Conservation (phyloP, 2,113 vertebrate species). For the Meles meles region DNA sequence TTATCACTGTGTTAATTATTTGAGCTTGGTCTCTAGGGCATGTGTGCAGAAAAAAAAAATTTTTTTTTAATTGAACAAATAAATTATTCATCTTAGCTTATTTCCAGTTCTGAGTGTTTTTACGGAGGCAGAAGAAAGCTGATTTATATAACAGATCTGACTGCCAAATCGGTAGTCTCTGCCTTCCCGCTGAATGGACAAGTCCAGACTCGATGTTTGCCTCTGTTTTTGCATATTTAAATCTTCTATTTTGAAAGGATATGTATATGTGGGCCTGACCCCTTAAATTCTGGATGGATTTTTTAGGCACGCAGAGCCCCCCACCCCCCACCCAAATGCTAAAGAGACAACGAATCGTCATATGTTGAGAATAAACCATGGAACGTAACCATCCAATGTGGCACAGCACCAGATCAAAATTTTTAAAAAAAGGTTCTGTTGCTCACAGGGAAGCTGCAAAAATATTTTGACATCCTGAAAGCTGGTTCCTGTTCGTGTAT, state of each 20-base stretch:
- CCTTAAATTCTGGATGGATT: background rate
- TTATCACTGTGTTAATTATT: background rate
- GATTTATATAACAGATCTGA: background rate
- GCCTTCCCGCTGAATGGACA: background rate
- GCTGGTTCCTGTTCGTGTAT: background rate
- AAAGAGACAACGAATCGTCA: background rate
- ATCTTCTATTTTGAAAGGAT: background rate
- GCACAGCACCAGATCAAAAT: background rate
- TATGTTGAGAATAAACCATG: fast-evolving
- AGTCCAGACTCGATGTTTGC: background rate
- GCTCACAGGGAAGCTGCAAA: background rate
- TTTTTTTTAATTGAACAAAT: slow-evolving; percentile 27
- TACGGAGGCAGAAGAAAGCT: background rate
- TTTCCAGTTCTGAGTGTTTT: background rate
- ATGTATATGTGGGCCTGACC: background rate
- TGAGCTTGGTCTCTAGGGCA: background rate
- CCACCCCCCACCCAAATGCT: too few species aligned
- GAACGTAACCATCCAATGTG: fast-evolving
- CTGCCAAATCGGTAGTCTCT: background rate
- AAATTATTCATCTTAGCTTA: slow-evolving; percentile 35
- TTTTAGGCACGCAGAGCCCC: too few species aligned
- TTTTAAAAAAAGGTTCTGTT: background rate
- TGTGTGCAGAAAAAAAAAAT: background rate
- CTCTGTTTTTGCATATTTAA: background rate
- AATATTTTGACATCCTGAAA: background rate